These are phyloP conservation scores for Lathronympha strigana DNA, from an alignment of 2,888 invertebrate species.

Conservation along the genomic window DNA sequence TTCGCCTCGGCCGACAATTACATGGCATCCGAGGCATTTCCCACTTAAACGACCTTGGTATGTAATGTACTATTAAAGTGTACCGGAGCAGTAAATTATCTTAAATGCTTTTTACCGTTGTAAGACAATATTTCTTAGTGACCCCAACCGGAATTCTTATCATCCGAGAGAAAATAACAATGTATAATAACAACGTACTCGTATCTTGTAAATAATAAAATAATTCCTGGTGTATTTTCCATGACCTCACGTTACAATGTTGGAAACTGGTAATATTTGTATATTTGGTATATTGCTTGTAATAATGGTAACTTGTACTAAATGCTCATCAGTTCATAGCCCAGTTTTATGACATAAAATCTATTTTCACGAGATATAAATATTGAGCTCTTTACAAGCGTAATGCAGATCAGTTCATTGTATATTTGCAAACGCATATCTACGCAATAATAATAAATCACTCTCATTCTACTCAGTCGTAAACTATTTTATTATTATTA, in stretches of 20 bases:
- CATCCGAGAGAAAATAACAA: background rate
- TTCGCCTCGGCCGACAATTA: too few relatives aligned
- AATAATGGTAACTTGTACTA: too few relatives aligned
- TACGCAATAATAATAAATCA: constrained; percentile 7
- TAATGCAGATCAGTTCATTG: too few relatives aligned
- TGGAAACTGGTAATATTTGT: too few relatives aligned
- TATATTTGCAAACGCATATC: background rate
- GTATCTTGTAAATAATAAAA: background rate
- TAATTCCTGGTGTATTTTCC: background rate
- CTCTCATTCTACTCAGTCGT: background rate
- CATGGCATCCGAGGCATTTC: too few relatives aligned
- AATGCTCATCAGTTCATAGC: too few relatives aligned
- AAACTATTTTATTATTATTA: constrained; percentile 3
- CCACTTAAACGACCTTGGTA: too few relatives aligned
- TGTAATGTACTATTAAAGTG: too few relatives aligned
- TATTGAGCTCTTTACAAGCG: background rate
- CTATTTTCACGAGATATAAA: background rate
- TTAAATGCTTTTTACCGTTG: constrained; percentile 32
- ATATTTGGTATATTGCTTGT: too few relatives aligned
- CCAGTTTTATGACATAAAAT: too few relatives aligned
- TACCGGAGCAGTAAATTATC: constrained; percentile 38
- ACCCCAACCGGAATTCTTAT: constrained; percentile 7
- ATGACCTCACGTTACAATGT: background rate
- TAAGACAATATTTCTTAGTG: constrained; percentile 21
- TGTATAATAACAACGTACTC: background rate